Evolutionary conservation across 2,797 vertebrate species (phyloP).

Genomic region (Danio aesculapii): DNA sequence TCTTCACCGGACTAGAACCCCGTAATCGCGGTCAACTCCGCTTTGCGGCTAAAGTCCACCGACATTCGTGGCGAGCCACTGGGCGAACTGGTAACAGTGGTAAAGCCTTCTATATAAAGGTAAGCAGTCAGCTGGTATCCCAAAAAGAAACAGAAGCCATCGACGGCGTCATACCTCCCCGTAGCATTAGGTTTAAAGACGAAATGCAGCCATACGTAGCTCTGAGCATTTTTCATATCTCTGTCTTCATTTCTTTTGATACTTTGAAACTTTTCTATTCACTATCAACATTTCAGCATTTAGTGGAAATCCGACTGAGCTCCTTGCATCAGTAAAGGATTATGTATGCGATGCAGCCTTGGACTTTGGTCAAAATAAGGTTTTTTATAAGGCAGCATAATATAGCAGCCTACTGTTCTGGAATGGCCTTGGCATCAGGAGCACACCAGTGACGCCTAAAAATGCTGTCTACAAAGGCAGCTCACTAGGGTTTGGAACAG

Average conservation of each 20-base stretch:
- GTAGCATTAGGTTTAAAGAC: no score
- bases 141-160: no score
- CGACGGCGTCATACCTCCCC: no score
- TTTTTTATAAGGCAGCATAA: conserved; percentile 13
- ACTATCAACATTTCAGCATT: not conserved
- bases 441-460: not conserved
- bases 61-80: no score
- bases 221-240: not conserved
- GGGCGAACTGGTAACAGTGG: no score
- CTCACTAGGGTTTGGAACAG: conserved; percentile 22
- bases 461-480: conserved; percentile 10
- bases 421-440: not conserved
- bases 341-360: not conserved
- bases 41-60: no score
- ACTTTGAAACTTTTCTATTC: not conserved
- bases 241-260: not conserved
- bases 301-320: not conserved
- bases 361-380: not conserved
- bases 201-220: no score
- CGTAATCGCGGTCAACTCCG: no score
- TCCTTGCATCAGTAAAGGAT: not conserved
- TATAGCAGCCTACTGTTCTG: not conserved
- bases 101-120: no score
- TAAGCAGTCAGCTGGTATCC: no score
- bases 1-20: no score